These are phyloP conservation scores for Etheostoma cragini DNA, from an alignment of 2,113 vertebrate species.

Conservation along the genomic window DNA sequence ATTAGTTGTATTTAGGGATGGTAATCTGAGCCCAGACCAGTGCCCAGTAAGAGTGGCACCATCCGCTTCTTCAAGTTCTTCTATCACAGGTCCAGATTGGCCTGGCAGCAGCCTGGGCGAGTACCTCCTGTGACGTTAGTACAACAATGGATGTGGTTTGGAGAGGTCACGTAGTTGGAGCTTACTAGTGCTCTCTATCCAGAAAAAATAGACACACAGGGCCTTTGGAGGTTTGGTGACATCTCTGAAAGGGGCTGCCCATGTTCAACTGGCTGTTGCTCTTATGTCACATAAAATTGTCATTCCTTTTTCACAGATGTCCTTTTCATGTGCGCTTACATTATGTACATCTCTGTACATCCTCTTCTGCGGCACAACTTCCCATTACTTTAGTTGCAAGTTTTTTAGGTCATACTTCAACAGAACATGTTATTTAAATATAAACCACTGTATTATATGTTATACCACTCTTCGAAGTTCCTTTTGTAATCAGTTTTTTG, in stretches of 20 bases:
- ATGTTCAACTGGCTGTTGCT: background rate
- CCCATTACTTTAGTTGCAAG: too few species aligned
- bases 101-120: background rate
- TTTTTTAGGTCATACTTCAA: too few species aligned
- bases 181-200: conserved; percentile 30
- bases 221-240: too few species aligned
- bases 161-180: conserved; percentile 56
- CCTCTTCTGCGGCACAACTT: too few species aligned
- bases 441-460: too few species aligned
- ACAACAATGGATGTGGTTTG: conserved; percentile 30
- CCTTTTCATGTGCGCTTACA: too few species aligned
- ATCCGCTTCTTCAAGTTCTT: conserved; percentile 26
- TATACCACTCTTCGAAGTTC: background rate
- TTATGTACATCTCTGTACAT: too few species aligned
- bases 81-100: conserved; percentile 36
- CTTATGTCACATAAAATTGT: background rate
- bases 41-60: conserved; percentile 30
- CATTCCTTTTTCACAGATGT: background rate
- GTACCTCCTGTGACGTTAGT: conserved; percentile 66
- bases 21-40: conserved; percentile 18
- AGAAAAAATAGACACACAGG: too few species aligned
- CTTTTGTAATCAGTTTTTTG: background rate
- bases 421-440: too few species aligned
- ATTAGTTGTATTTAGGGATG: conserved; percentile 40
- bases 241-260: too few species aligned